Evolutionary conservation across 1,140 invertebrate genomes (phyloP).

Genomic region (Cyclina sinensis): DNA sequence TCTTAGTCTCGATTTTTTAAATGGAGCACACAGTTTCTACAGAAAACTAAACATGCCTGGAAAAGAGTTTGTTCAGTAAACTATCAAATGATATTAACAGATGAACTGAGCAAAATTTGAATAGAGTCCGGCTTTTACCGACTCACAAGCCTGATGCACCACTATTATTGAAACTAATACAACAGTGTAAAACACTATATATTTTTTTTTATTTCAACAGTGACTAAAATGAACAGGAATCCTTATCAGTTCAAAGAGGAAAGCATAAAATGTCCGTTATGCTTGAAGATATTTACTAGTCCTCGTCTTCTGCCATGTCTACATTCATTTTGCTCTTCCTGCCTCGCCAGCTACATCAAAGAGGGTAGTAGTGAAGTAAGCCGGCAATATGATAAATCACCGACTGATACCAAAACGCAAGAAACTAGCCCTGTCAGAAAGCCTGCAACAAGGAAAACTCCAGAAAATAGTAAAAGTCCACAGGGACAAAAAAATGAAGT

Average conservation of each 20-base stretch:
- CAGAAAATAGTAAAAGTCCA: neutral
- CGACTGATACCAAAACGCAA: neutral
- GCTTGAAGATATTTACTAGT: conserved; percentile 30
- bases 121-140: too few species aligned
- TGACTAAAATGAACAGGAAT: neutral
- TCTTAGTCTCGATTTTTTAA: too few species aligned
- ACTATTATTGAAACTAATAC: too few species aligned
- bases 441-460: neutral
- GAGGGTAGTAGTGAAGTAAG: neutral
- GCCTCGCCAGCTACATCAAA: conserved; percentile 44
- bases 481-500: neutral
- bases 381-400: neutral
- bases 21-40: too few species aligned
- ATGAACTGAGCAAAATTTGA: too few species aligned
- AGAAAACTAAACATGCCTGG: too few species aligned
- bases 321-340: conserved; percentile 63
- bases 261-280: conserved; percentile 57
- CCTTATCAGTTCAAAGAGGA: conserved; percentile 57
- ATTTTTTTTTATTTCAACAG: too few species aligned
- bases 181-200: too few species aligned
- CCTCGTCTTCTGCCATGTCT: conserved; percentile 68
- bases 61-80: too few species aligned
- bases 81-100: too few species aligned
- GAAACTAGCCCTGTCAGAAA: neutral
- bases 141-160: too few species aligned